These are phyloP conservation scores for Sternotherus odoratus DNA, from an alignment of 2,797 vertebrate genomes.

Conservation along the genomic window DNA sequence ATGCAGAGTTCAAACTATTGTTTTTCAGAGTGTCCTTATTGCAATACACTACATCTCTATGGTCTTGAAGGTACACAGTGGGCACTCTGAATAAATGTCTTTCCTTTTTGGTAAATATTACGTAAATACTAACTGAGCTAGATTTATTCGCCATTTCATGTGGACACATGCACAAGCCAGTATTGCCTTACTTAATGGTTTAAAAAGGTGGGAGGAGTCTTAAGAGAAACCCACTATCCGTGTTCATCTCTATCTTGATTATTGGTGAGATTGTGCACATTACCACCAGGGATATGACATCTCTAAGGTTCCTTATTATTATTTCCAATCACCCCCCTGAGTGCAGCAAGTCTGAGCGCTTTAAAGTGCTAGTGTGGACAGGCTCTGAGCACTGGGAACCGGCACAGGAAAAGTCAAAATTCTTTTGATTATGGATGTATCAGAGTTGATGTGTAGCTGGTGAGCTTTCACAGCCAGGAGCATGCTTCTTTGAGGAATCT, in stretches of 20 bases:
- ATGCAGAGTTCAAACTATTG: not conserved
- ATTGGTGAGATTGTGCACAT: not conserved
- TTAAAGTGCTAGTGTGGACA: too few species aligned
- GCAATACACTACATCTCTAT: rapidly evolving
- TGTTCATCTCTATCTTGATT: constrained; percentile 30
- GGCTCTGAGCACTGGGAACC: too few species aligned
- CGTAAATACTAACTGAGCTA: not conserved
- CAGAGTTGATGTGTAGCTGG: not conserved
- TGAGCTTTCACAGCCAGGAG: constrained; percentile 33
- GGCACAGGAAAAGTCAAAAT: too few species aligned
- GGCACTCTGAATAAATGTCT: not conserved
- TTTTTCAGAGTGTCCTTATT: not conserved
- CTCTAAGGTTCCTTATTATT: constrained; percentile 43
- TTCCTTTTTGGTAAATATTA: not conserved
- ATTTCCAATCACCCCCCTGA: too few species aligned
- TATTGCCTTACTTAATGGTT: not conserved
- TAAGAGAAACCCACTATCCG: not conserved
- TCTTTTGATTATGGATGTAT: constrained; percentile 36
- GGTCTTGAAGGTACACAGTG: not conserved
- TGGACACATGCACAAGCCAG: not conserved
- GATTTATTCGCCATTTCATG: not conserved
- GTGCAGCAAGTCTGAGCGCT: too few species aligned
- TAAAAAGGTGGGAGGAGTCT: not conserved
- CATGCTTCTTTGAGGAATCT: not conserved
- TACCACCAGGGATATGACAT: not conserved